A percentile compares a stretch with the other conserved stretches of the same genome.
phyloP scores from a whole-genome alignment of 1,140 invertebrate genomes.

The Drosophila ficusphila region DNA sequence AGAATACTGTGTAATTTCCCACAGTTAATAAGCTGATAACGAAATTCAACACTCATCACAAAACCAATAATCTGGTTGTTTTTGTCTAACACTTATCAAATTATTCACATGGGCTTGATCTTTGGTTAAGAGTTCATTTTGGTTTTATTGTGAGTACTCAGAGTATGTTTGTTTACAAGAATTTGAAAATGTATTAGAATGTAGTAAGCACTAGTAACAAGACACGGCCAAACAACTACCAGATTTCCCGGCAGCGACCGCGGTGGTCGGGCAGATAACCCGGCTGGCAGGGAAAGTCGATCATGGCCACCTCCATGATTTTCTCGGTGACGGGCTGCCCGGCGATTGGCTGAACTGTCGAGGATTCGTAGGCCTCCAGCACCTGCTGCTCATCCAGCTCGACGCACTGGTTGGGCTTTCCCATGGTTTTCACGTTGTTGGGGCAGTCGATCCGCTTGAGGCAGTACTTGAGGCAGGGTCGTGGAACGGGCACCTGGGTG shows the following conservation, averaged over 20 bases:
- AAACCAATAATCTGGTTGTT: too few species aligned
- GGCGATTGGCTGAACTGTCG: not conserved
- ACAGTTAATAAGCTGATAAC: too few species aligned
- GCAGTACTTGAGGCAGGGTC: slow-evolving; percentile 75
- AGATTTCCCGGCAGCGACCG: slow-evolving; percentile 77
- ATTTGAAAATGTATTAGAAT: slow-evolving; percentile 18
- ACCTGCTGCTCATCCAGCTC: slow-evolving; percentile 63
- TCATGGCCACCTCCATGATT: slow-evolving; percentile 74
- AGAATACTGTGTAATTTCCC: too few species aligned
- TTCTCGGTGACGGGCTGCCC: slow-evolving; percentile 25
- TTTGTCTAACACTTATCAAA: not conserved
- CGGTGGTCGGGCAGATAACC: slow-evolving; percentile 75
- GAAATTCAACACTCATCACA: not conserved
- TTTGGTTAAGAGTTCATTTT: slow-evolving; percentile 2
- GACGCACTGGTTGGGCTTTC: slow-evolving; percentile 56
- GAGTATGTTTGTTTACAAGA: slow-evolving; percentile 18
- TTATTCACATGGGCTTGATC: slow-evolving; percentile 14
- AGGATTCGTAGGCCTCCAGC: slow-evolving; percentile 20
- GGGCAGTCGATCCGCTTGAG: slow-evolving; percentile 67
- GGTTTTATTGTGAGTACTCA: slow-evolving; percentile 31
- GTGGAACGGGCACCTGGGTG: slow-evolving; percentile 34
- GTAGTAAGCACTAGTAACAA: slow-evolving; percentile 5
- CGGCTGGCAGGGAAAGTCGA: slow-evolving; percentile 80
- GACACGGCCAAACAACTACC: slow-evolving; percentile 38
- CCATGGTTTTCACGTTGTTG: slow-evolving; percentile 38